Conservation (phyloP, 2,797 vertebrate species). For the Fringilla coelebs region DNA sequence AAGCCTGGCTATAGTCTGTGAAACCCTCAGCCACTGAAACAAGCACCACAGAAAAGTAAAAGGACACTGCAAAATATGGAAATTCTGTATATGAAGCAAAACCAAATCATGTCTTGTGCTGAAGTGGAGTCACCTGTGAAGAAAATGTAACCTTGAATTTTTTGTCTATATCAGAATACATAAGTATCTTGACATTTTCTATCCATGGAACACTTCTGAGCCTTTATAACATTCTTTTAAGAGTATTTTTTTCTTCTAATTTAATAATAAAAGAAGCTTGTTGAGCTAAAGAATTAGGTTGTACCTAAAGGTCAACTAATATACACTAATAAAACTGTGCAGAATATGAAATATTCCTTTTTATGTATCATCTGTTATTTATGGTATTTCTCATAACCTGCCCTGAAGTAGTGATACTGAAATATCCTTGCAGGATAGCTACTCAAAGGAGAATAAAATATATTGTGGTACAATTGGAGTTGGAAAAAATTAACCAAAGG, state of each 20-base stretch:
- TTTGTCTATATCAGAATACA: neutral
- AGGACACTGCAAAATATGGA: neutral
- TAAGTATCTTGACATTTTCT: neutral
- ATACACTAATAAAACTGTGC: neutral
- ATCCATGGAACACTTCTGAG: neutral
- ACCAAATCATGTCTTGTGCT: neutral
- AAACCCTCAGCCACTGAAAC: neutral
- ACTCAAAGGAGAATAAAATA: slow-evolving; percentile 8
- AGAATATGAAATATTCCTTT: neutral
- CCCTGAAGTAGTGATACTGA: neutral
- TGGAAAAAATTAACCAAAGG: neutral
- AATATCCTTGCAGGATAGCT: neutral
- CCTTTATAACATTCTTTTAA: neutral
- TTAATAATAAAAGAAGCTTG: neutral
- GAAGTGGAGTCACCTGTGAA: neutral
- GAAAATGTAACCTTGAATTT: neutral
- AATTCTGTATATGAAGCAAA: neutral
- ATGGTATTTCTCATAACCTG: neutral
- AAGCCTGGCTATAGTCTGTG: neutral
- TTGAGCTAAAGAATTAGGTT: neutral
- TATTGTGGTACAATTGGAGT: neutral
- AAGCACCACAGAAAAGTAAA: neutral
- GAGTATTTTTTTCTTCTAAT: neutral
- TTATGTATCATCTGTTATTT: neutral
- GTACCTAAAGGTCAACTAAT: neutral